Conservation (phyloP, 2,888 invertebrate species). For the Dryobota labecula region DNA sequence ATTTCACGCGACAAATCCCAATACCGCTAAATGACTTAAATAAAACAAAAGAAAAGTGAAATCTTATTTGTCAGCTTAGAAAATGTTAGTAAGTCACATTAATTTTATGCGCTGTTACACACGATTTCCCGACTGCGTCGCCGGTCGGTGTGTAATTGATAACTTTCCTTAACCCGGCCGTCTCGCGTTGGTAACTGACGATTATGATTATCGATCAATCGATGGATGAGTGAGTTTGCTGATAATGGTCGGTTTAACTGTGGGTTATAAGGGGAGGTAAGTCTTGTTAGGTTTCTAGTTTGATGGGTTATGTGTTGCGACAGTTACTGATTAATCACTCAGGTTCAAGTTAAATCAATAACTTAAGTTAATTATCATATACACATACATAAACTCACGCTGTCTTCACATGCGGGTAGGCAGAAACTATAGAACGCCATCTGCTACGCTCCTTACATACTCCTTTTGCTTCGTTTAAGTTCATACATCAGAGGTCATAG, state of each 20-base stretch:
- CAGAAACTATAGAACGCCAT: neutral
- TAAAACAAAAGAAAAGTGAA: conserved; percentile 68
- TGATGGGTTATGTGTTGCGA: neutral
- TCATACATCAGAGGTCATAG: too few relatives aligned
- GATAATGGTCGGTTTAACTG: neutral
- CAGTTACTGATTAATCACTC: neutral
- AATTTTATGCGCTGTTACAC: conserved; percentile 80
- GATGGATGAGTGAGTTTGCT: conserved; percentile 19
- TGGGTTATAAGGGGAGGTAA: neutral
- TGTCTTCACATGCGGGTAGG: neutral
- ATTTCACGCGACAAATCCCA: conserved; percentile 32
- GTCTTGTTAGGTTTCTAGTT: neutral
- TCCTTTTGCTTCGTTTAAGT: neutral
- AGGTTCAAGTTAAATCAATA: neutral
- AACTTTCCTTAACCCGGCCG: conserved; percentile 74
- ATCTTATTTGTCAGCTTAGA: conserved; percentile 67
- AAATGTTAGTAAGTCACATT: conserved; percentile 73
- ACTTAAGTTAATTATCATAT: too few relatives aligned
- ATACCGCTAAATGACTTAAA: conserved; percentile 43
- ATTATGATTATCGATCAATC: conserved; percentile 53
- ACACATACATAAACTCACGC: neutral
- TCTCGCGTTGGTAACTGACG: conserved; percentile 16
- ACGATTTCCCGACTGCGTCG: conserved; percentile 72
- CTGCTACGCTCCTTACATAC: neutral
- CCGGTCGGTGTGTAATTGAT: conserved; percentile 73